Percentiles rank a stretch among this genome's conserved stretches.
Evolutionary conservation across 2,888 invertebrate species (phyloP).

Genomic region (Quadroppia sp.): DNA sequence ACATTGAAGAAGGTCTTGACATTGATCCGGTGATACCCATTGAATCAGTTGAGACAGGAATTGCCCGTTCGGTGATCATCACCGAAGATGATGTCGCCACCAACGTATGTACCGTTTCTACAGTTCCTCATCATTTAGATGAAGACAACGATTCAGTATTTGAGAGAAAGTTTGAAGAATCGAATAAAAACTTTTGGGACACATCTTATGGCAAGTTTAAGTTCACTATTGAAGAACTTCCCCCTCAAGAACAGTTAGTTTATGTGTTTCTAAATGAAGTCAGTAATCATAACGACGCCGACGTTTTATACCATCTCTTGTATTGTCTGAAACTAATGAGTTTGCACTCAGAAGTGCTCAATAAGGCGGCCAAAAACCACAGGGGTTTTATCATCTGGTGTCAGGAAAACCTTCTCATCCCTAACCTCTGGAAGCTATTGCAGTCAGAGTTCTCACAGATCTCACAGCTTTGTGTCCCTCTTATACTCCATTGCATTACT

Average conservation of each 20-base stretch:
- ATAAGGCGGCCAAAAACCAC: constrained; percentile 78
- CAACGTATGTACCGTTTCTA: constrained; percentile 68
- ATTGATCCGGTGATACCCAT: constrained; percentile 78
- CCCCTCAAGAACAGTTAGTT: constrained; percentile 86
- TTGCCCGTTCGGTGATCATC: constrained; percentile 77
- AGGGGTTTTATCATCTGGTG: constrained; percentile 91
- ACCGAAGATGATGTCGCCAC: constrained; percentile 81
- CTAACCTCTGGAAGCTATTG: constrained; percentile 86
- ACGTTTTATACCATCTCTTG: constrained; percentile 85
- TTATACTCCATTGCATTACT: constrained; percentile 90
- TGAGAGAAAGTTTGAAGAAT: constrained; percentile 53
- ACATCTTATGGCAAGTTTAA: constrained; percentile 89
- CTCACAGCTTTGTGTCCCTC: constrained; percentile 82
- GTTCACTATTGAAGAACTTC: constrained; percentile 81
- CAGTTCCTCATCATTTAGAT: constrained; percentile 60
- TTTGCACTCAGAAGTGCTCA: constrained; percentile 87
- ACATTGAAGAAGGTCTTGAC: constrained; percentile 72
- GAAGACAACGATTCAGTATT: constrained; percentile 47
- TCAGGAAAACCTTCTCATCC: constrained; percentile 88
- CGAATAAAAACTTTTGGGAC: constrained; percentile 67
- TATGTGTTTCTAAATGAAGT: constrained; percentile 69
- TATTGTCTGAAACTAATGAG: constrained; percentile 85
- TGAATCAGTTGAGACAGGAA: constrained; percentile 66
- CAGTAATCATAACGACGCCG: constrained; percentile 65
- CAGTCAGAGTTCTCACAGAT: constrained; percentile 91